Base-by-base conservation (phyloP, 1,140 invertebrate genomes). In the Atta colombica region DNA sequence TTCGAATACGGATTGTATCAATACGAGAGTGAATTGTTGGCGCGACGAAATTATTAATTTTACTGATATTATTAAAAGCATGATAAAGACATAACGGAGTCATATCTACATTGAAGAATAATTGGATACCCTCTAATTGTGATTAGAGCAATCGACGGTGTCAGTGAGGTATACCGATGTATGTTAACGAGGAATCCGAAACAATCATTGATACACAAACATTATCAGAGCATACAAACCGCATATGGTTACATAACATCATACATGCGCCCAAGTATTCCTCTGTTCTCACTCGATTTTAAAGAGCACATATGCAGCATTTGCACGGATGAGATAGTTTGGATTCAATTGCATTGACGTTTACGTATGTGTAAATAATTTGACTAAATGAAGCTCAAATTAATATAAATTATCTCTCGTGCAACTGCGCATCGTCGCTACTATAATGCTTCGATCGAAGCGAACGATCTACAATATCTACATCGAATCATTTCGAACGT, bases 161-260 rank as follows among this genome's bases (percentile, higher is more conserved):
- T 28, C 16, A n/a, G 39, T 4, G 14, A 61, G 14, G n/a, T 63
- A 8, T 35, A 72, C 14, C 25, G 68, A 75, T 14, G 31, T 18
- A 31, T 39, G 55, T 82, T 25, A 49, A 61, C 14, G 66, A 74
- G 53, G 68, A 82, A 82, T 49, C 12, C 53, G 12, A 61, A 74
- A 72, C 68, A 82, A 74, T 74, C 18, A 25, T 31, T 25, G 63
- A n/a, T 81, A 8, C 35, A 31, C 66, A 74, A 82, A 72, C 10
- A 25, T 39, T 69, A 31, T 8, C 12, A n/a, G 2, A 53, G 53
- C 39, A 45, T 2, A 45, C 18, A 45, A 21, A 61, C 28, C 14
- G 35, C 39, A n/a, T 61, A 49, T 14, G 35, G 35, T 81, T 81
- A 69, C 49, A 71, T 69, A 69, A 68, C 28, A 21, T 10, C 28